Base-by-base conservation (phyloP, 2,113 vertebrate genomes). In the Panthera leo region DNA sequence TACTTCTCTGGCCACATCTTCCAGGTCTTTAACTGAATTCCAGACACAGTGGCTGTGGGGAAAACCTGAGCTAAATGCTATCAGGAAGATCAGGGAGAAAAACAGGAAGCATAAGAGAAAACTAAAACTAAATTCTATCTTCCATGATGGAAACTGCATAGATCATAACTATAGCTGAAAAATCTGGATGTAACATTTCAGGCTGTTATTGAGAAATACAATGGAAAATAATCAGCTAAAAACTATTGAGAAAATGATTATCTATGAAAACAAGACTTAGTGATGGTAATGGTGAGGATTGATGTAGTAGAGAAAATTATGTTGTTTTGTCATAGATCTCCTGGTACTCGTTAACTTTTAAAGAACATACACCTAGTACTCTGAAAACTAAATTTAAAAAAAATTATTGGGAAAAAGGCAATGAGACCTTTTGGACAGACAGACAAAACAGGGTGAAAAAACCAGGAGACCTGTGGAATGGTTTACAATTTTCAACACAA, bases 91-190 rank as follows among this genome's bases (percentile, higher is more conserved):
- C 68, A 71, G 29, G n/a, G 15, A 48, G 15, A 58, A 70, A 95
- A 95, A 45, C 5, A 5, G 23, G 2, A 13, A 61, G 5, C 10
- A 23, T 7, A 53, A 82, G 18, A 63, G 23, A 67, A 80, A 78
- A 94, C 5, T 55, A 71, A 90, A 88, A 45, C 7, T 42, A n/a
- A 90, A 58, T 51, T 25, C 2, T 25, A 82, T 55, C 14, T 91
- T 55, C 25, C 15, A 25, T 4, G 5, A 55, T 31, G 89, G 34
- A 65, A 70, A 95, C 16, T 73, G 51, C 31, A 86, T 10, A 55
- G 5, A 55, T 71, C 29, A 85, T 73, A 83, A 87, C 6, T 78
- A 78, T 65, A 95, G 53, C 12, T 73, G 27, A 61, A 83, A 94
- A 79, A 65, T 34, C 36, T 80, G 48, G 1, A 89, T 13, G 12